Base-by-base conservation (phyloP, 2,888 invertebrate genomes). In the Alviniconcha strummeri region DNA sequence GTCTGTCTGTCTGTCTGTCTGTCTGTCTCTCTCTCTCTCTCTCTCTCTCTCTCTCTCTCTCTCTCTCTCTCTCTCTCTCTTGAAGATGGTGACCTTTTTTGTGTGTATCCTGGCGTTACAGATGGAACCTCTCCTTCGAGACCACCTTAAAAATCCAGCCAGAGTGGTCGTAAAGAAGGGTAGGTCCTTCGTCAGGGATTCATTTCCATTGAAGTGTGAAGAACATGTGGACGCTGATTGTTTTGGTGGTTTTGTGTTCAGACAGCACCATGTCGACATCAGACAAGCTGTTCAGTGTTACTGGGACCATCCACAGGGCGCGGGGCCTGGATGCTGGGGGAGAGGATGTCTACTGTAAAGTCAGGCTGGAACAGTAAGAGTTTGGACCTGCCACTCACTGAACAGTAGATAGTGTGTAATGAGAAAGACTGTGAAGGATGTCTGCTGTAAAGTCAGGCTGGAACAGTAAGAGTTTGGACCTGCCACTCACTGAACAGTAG, bases 371-470 rank as follows among this genome's bases (percentile, higher is more conserved):
- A 85, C 93, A 94, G 91, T 92, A 88, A 88, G 89, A 86, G 13
- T n/a, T 9, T 75, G 1, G 17, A 17, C 82, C 52, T n/a, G 13
- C 36, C 56, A 13, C 13, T 36, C 36, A 36, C 36, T 36, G 36
- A 36, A 36, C 1, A 3, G 36, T 36, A 36, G 36, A 7, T 57
- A 74, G 17, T 71, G 36, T 36, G 36, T 36, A 3, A 36, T 36
- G 36, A 36, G 36, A 36, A 36, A 36, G 36, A 36, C 36, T 36
- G n/a, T 78, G 11, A 13, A 92, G 74, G 88, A 86, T 76, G 86
- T 92, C 92, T 85, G 94, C 94, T 88, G 94, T 93, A 85, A 95
- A 94, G 90, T 95, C 93, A 76, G 94, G 92, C 89, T 91, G 52
- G 87, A 91, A 85, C 93, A 94, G 91, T 92, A 88, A 88, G 89